Base-by-base conservation (phyloP, 1,140 invertebrate genomes). In the Macrotrachela quadricornifera region DNA sequence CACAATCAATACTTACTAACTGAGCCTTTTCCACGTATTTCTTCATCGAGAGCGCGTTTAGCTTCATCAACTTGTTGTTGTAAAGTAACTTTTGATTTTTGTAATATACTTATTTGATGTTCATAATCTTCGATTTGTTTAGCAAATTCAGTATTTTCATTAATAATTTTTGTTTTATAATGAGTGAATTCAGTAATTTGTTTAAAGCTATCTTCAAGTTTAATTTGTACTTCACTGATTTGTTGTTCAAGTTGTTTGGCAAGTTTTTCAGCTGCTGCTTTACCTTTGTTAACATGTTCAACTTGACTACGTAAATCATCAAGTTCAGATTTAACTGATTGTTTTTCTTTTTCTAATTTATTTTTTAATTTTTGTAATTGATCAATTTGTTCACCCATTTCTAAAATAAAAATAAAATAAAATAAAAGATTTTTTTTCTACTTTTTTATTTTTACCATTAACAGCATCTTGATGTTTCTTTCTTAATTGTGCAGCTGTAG, bases 381-480 rank as follows among this genome's bases (percentile, higher is more conserved):
- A 30, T 30, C 21, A 8, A 30, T 30, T 30, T 30, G 21, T 30
- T 30, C 21, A 30, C 21, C 21, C 21, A 30, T 30, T 30, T 30
- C n/a, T n/a, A n/a, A n/a, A n/a, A n/a, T n/a, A n/a, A n/a, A n/a
- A n/a, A n/a, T n/a, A n/a, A n/a, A n/a, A n/a, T n/a, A n/a, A n/a
- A n/a, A n/a, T n/a, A n/a, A n/a, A n/a, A n/a, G n/a, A n/a, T n/a
- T n/a, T n/a, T n/a, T n/a, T n/a, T n/a, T n/a, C n/a, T n/a, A n/a
- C n/a, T n/a, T n/a, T n/a, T n/a, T n/a, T n/a, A 62, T 85, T 84
- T 80, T 97, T 87, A 73, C 95, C 88, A 56, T 64, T 68, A 63
- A 94, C 85, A 64, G 88, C 84, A 74, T 97, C 92, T 70, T 95
- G 94, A 77, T 96, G 86, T 79, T 97, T 97, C 80, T 97, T 97